Base-by-base conservation (phyloP, 2,113 vertebrate genomes). In the Charadrius vociferus region DNA sequence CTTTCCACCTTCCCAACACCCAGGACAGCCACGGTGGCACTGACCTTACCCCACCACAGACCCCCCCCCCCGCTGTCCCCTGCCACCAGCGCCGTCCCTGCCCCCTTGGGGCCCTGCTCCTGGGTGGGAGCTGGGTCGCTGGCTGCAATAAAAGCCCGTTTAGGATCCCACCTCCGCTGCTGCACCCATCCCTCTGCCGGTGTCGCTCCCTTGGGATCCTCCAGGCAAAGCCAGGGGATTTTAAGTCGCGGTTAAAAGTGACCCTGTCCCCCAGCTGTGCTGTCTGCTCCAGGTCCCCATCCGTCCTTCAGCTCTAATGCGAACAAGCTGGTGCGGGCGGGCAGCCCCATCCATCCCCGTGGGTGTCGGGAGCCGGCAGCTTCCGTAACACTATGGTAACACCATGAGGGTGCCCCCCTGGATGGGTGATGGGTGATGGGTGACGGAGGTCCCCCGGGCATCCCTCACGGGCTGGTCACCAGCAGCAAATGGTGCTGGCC, bases 31-130 rank as follows among this genome's bases (percentile, higher is more conserved):
- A n/a, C n/a, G n/a, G n/a, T n/a, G n/a, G n/a, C n/a, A n/a, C n/a
- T n/a, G n/a, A n/a, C n/a, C n/a, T n/a, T n/a, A n/a, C n/a, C n/a
- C n/a, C n/a, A n/a, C 41, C 41, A 14, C 47, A 49, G 47, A 22
- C 47, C 47, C 82, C 3, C 1, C 19, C 27, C 21, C 56, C 5
- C 0, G 5, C 63, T 50, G 22, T 55, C 34, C 75, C 68, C 32
- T 70, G 77, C 26, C 62, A 12, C 19, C 71, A 65, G 49, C 26
- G 1, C 61, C 20, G 1, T 47, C 67, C 62, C 34, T 34, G 7
- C 34, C 53, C 8, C 6, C 39, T 39, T 4, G 2, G 43, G 26
- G 2, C 26, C n/a, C 53, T 0, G 1, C 39, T 41, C 39, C 34
- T 1, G 0, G 37, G n/a, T 3, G 2, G 20, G 22, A 37, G 30